Conservation (phyloP, 2,888 invertebrate genomes). For the Neria commutata region DNA sequence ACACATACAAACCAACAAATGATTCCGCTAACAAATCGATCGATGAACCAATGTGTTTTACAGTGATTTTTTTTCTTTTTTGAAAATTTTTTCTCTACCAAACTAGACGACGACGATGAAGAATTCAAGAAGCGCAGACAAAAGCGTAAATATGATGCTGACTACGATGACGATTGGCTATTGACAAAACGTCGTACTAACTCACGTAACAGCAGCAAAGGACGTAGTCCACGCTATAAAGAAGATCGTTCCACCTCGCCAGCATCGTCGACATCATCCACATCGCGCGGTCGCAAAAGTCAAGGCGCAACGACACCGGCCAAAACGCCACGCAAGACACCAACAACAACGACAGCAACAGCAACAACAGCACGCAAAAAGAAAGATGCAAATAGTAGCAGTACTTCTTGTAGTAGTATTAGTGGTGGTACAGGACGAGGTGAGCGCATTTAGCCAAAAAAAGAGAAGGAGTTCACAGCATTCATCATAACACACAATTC, state of each 20-base stretch:
- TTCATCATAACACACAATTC: no score
- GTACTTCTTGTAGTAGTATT: background rate
- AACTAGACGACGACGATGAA: conserved; percentile 54
- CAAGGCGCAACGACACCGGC: conserved; percentile 34
- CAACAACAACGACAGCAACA: conserved; percentile 24
- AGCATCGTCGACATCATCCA: conserved; percentile 55
- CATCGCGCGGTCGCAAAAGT: conserved; percentile 42
- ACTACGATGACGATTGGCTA: conserved; percentile 62
- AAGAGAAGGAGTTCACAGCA: background rate
- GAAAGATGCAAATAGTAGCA: conserved; percentile 31
- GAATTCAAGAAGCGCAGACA: conserved; percentile 55
- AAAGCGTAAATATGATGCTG: conserved; percentile 58
- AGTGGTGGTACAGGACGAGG: conserved; percentile 26
- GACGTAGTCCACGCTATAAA: conserved; percentile 55
- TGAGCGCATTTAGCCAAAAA: conserved; percentile 35
- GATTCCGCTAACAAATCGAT: background rate
- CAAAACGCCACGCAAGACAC: conserved; percentile 15
- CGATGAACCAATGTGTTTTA: background rate
- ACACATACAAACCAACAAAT: conserved; percentile 2
- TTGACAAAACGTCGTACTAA: conserved; percentile 50
- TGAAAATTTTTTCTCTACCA: conserved; percentile 10
- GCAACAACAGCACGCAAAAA: conserved; percentile 50
- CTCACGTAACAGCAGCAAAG: conserved; percentile 53
- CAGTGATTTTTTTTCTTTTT: conserved; percentile 7
- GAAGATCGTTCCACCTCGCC: conserved; percentile 57